Percentiles rank a stretch among this genome's conserved stretches.
Conservation (phyloP, 2,888 invertebrate species). For the Anticlea derivata region DNA sequence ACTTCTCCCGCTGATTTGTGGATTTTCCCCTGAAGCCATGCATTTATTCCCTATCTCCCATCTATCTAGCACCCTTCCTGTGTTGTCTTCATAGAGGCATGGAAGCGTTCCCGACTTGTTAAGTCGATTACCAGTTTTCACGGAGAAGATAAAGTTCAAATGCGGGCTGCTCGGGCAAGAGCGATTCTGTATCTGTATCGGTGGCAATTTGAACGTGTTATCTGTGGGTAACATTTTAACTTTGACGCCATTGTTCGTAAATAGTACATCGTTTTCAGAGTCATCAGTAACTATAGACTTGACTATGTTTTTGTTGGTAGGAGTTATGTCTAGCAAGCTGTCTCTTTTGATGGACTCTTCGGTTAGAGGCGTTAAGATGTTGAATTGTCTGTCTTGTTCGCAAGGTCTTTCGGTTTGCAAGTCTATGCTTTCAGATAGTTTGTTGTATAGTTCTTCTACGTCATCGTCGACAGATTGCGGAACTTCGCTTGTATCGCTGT, state of each 20-base stretch:
- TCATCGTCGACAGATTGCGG: conserved; percentile 62
- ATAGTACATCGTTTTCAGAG: conserved; percentile 49
- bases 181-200: conserved; percentile 57
- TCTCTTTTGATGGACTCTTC: conserved; percentile 65
- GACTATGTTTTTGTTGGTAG: conserved; percentile 31
- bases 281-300: conserved; percentile 12
- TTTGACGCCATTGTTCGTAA: conserved; percentile 54
- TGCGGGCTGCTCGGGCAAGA: conserved; percentile 55
- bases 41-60: conserved; percentile 58
- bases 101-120: conserved; percentile 43
- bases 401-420: conserved; percentile 37
- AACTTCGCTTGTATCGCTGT: conserved; percentile 50
- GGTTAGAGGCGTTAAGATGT: conserved; percentile 63
- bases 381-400: conserved; percentile 44
- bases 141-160: conserved; percentile 58
- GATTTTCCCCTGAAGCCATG: conserved; percentile 66
- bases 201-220: conserved; percentile 62
- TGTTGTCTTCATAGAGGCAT: conserved; percentile 43
- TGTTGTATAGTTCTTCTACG: conserved; percentile 64
- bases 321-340: conserved; percentile 54
- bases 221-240: conserved; percentile 50
- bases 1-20: conserved; percentile 48
- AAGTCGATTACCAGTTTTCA: conserved; percentile 39
- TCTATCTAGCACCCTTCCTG: conserved; percentile 42
- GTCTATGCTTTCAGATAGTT: conserved; percentile 53